A percentile compares a stretch with the other conserved stretches of the same genome.
Evolutionary conservation across 2,113 vertebrate species (phyloP).

Genomic region (Chaetura pelagica): DNA sequence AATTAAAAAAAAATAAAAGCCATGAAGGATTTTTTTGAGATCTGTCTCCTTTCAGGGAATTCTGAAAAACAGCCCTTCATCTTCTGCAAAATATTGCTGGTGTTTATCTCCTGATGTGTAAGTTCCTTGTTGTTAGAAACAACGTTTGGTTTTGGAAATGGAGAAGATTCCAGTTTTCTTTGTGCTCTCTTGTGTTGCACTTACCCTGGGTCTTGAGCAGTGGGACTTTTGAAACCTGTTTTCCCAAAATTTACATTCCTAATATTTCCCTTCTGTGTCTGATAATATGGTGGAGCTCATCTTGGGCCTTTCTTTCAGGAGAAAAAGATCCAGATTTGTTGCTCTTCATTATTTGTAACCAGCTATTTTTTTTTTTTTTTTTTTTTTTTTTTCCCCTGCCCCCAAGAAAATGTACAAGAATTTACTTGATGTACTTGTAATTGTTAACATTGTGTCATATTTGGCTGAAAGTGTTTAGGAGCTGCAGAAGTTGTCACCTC

Average conservation of each 20-base stretch:
- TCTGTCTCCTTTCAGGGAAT: background rate
- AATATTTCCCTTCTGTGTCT: background rate
- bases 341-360: background rate
- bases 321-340: background rate
- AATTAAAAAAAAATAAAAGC: background rate
- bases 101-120: background rate
- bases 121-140: background rate
- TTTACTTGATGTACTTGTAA: background rate
- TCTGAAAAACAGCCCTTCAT: background rate
- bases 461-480: background rate
- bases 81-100: background rate
- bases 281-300: background rate
- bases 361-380: fast-evolving
- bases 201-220: background rate
- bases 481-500: background rate
- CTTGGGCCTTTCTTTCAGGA: background rate
- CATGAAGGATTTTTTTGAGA: fast-evolving
- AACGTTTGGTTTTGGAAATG: background rate
- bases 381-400: fast-evolving
- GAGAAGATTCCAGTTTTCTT: fast-evolving
- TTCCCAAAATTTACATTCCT: background rate
- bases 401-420: background rate
- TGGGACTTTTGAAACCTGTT: background rate
- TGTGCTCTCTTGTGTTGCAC: background rate
- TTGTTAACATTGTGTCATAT: background rate